phyloP scores from a whole-genome alignment of 2,888 invertebrate species.

The Drosophila kambysellisi region DNA sequence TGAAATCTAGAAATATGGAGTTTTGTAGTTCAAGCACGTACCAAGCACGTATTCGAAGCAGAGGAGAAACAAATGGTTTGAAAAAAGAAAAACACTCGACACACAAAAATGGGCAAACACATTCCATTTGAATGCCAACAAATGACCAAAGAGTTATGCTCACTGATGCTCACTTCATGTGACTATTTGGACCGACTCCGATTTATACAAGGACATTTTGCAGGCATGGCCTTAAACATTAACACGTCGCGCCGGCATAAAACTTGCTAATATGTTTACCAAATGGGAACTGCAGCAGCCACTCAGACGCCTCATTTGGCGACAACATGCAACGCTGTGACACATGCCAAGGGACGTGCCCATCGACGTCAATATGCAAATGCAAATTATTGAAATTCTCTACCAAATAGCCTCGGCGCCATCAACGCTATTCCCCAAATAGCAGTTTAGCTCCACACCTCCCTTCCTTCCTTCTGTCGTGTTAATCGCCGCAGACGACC shows the following conservation, averaged over 20 bases:
- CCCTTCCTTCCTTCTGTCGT: conserved; percentile 10
- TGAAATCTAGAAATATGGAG: conserved; percentile 63
- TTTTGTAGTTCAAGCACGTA: conserved; percentile 77
- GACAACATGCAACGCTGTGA: conserved; percentile 19
- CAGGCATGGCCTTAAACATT: conserved; percentile 45
- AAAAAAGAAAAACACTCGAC: conserved; percentile 53
- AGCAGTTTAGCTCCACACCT: conserved; percentile 14
- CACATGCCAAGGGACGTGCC: conserved; percentile 38
- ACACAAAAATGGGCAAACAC: conserved; percentile 63
- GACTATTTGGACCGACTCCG: conserved; percentile 13
- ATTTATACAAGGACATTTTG: conserved; percentile 34
- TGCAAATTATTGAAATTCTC: conserved; percentile 64
- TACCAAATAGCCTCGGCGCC: conserved; percentile 11
- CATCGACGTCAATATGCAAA: conserved; percentile 67
- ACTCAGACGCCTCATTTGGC: conserved; percentile 49
- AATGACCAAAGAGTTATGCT: conserved; percentile 56
- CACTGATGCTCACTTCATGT: not conserved
- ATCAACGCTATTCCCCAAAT: conserved; percentile 24
- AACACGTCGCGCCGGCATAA: conserved; percentile 68
- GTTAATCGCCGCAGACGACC: conserved; percentile 68
- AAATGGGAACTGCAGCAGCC: conserved; percentile 40
- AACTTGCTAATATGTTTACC: conserved; percentile 51
- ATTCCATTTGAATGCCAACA: conserved; percentile 48
- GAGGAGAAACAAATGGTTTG: conserved; percentile 11
- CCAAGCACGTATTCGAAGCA: conserved; percentile 55